These are phyloP conservation scores for Rhaphigaster nebulosa DNA, from an alignment of 2,888 invertebrate genomes.

Conservation along the genomic window DNA sequence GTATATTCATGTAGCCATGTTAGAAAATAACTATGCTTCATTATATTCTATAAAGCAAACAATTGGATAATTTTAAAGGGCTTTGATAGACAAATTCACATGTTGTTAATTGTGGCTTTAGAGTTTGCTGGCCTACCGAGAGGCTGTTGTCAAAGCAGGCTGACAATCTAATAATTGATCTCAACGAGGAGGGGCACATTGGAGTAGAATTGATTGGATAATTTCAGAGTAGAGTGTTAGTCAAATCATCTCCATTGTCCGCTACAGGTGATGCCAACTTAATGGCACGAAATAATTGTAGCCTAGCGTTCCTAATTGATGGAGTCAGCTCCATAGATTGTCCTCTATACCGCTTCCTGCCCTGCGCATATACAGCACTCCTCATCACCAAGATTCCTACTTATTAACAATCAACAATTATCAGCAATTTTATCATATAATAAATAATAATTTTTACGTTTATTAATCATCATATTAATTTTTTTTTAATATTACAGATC, in stretches of 20 bases:
- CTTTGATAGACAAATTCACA: neutral
- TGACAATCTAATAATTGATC: slow-evolving; percentile 44
- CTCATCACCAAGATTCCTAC: neutral
- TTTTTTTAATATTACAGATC: no score
- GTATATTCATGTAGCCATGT: no score
- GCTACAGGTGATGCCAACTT: slow-evolving; percentile 27
- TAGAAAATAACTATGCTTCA: neutral
- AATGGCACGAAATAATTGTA: slow-evolving; percentile 41
- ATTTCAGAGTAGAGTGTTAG: neutral
- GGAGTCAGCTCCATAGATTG: slow-evolving; percentile 23
- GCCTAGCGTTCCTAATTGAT: slow-evolving; percentile 16
- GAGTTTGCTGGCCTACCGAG: slow-evolving; percentile 22
- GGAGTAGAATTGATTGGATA: slow-evolving; percentile 36
- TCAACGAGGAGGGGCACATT: neutral
- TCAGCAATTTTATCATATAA: neutral
- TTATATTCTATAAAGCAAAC: neutral
- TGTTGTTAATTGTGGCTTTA: slow-evolving; percentile 7
- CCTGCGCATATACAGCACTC: neutral
- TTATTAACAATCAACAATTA: neutral
- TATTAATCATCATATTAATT: no score
- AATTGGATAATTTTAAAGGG: neutral
- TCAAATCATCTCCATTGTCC: slow-evolving; percentile 31
- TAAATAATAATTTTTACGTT: neutral
- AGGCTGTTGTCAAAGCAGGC: neutral
- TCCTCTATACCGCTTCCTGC: neutral